Evolutionary conservation across 2,113 vertebrate genomes (phyloP), one percentile per base, ranked within the genome.

Genomic region (Pseudorhombus dupliciocellatus): DNA sequence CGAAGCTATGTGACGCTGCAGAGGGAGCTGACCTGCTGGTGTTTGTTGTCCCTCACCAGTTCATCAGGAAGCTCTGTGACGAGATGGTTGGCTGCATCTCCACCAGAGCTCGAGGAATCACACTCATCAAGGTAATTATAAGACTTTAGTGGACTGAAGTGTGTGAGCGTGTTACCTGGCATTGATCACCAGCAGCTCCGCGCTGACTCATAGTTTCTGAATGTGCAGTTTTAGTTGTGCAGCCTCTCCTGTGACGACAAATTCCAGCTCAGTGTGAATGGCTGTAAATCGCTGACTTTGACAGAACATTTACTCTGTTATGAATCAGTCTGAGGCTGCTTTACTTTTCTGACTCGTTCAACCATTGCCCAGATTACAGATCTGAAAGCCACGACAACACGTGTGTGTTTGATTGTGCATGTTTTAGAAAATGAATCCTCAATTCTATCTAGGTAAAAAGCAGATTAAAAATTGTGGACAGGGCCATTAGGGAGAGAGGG

Each of bases 11-110:
- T 1, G 96, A 97, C 18, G 96, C 96, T 0, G 96, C 96, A 4
- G 78, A 92, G 63, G 96, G 93, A 25, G 96, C 96, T 0, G 95
- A 98, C 86, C 85, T 98, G 73, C 90, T 98, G 76, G 91, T 98
- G 69, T 98, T 97, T 44, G 96, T 97, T 66, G 94, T 97, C 48
- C 96, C 96, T 34, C 96, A 98, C 78, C 96, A 97, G 89, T 98
- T 95, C 89, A 97, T 97, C 76, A 92, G 95, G 75, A 94, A 92
- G 31, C 91, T 98, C 78, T 97, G 96, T 0, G 94, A 97, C 1
- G 93, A 96, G 84, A 94, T 97, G 89, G 90, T 91, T 0, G 95
- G 95, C 44, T 91, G 63, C 20, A 91, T 97, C n/a, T 90, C 93
- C 24, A 88, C 91, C 74, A 90, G 88, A 25, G 96, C 96, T 0